Evolutionary conservation across 2,113 vertebrate genomes (phyloP).

Genomic region (Myanophis thanlyinensis): DNA sequence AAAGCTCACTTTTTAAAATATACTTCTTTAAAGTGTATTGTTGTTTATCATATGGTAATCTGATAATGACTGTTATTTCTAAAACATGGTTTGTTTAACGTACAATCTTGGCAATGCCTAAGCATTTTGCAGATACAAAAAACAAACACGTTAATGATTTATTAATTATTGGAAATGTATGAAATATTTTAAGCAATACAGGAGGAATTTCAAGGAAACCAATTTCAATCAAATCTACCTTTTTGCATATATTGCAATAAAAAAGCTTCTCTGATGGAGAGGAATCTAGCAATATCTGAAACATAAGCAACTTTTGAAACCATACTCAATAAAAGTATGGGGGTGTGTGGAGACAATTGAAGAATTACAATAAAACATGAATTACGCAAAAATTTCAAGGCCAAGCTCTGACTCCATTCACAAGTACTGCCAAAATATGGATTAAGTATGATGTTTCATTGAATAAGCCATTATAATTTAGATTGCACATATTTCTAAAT

Average conservation of each 20-base stretch:
- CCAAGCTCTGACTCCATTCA: not conserved
- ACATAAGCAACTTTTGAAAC: conserved; percentile 31
- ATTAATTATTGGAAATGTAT: conserved; percentile 67
- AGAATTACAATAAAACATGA: not conserved
- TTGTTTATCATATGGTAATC: conserved; percentile 58
- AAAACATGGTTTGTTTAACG: conserved; percentile 59
- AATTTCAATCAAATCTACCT: conserved; percentile 58
- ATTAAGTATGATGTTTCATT: not conserved
- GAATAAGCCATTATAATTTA: not conserved
- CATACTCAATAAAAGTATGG: too few relatives aligned
- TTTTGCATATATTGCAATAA: conserved; percentile 32
- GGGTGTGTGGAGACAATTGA: not conserved
- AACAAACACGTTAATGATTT: conserved; percentile 64
- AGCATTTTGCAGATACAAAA: conserved; percentile 60
- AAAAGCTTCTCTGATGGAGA: conserved; percentile 33
- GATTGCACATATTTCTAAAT: not conserved
- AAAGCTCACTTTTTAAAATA: conserved; percentile 59
- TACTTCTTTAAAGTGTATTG: conserved; percentile 41
- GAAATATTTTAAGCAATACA: conserved; percentile 56
- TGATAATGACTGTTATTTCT: conserved; percentile 61
- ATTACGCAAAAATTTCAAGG: not conserved
- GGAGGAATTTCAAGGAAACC: conserved; percentile 45
- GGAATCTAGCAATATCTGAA: conserved; percentile 37
- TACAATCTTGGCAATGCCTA: conserved; percentile 58
- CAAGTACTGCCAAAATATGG: not conserved